phyloP scores from a whole-genome alignment of 2,113 vertebrate genomes.

The Hippocampus mohnikei region DNA sequence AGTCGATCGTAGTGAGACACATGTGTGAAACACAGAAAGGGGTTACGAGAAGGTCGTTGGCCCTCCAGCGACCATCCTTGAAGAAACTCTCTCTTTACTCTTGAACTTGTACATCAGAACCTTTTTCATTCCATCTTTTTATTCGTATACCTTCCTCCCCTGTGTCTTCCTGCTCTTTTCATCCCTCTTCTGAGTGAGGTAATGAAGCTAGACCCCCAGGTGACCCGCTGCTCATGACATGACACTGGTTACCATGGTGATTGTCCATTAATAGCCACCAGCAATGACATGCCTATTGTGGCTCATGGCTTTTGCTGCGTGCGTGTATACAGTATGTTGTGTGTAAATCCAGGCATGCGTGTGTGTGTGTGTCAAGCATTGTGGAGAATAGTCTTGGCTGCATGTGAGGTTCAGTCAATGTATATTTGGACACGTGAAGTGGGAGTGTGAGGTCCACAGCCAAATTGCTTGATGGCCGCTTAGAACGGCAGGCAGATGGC shows the following conservation, averaged over 20 bases:
- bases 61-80: slow-evolving; percentile 13
- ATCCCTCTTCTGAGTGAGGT: slow-evolving; percentile 7
- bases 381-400: slow-evolving; percentile 15
- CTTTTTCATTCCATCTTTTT: slow-evolving; percentile 15
- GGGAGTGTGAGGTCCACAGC: slow-evolving; percentile 41
- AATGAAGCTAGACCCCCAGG: slow-evolving; percentile 54
- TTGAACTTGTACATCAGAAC: slow-evolving; percentile 8
- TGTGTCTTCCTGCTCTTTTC: slow-evolving; percentile 6
- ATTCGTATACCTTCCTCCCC: slow-evolving; percentile 10
- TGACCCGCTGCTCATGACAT: slow-evolving; percentile 66
- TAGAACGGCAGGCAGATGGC: slow-evolving; percentile 66
- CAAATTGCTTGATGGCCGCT: slow-evolving; percentile 46
- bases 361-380: background rate
- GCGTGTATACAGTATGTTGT: slow-evolving; percentile 4
- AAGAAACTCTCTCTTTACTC: slow-evolving; percentile 18
- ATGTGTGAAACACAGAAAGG: slow-evolving; percentile 30
- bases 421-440: slow-evolving; percentile 22
- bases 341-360: slow-evolving; percentile 17
- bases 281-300: slow-evolving; percentile 50
- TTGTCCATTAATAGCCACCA: slow-evolving; percentile 68
- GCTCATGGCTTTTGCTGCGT: slow-evolving; percentile 21
- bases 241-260: slow-evolving; percentile 71
- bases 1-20: slow-evolving; percentile 15
- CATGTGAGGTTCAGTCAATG: slow-evolving; percentile 26
- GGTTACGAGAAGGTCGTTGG: slow-evolving; percentile 14